Evolutionary conservation across 2,888 invertebrate genomes (phyloP), one percentile per base, ranked within the genome.

Genomic region (Alitta virens): DNA sequence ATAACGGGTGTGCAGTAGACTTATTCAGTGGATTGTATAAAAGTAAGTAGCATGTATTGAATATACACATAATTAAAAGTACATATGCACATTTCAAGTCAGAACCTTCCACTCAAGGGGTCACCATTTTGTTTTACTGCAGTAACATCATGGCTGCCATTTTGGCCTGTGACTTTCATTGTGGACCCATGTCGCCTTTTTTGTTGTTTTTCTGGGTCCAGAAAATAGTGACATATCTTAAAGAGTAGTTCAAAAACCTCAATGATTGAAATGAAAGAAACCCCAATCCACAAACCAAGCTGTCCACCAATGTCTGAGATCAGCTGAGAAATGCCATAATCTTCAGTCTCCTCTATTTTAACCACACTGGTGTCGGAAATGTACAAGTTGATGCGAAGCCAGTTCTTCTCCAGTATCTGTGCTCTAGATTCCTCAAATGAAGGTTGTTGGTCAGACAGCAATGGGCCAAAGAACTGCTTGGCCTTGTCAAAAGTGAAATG

Each of bases 311-410:
- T 14, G 24, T 62, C 62, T 2, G 62, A 62, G 12, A 62, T 25
- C 51, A 62, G 24, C 43, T 62, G 62, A 21, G 57, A 46, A 25
- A 56, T 38, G 23, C 57, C 52, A 50, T 62, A 62, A 18, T 40
- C 62, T 14, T 46, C 62, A 16, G 49, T 56, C 42, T 62, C 62
- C 24, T 43, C 54, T 26, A 62, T 56, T 26, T 56, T 56, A 1
- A 62, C 42, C 26, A 62, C 74, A 65, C 75, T 76, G 18, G 77
- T 68, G 62, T 77, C 78, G 62, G 77, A 76, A 33, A 78, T 63
- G 61, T 77, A 78, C 7, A 78, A 71, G 62, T 78, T 78, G 2
- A 78, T 62, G 24, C 78, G 68, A 5, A 77, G 65, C 21, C 77
- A 68, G 61, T 77, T 77, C 69, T 77, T 62, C 1, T 3, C 16